Evolutionary conservation across 2,888 invertebrate species (phyloP).

Genomic region (Serripes groenlandicus): DNA sequence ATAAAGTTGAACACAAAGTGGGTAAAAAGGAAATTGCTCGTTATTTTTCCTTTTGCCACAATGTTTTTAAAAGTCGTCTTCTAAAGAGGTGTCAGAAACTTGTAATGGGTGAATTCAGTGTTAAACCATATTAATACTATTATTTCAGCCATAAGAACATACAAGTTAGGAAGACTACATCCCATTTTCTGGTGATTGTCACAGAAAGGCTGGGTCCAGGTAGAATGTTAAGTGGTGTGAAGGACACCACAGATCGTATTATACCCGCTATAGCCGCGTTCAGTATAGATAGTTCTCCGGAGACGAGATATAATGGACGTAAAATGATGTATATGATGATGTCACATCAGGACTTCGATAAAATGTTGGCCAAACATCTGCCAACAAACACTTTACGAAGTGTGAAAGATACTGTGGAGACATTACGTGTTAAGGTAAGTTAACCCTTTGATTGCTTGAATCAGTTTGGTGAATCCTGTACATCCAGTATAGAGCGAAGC

Average conservation of each 20-base stretch:
- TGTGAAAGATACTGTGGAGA: slow-evolving; percentile 92
- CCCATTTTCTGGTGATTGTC: slow-evolving; percentile 91
- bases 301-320: slow-evolving; percentile 89
- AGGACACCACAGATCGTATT: slow-evolving; percentile 93
- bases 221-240: slow-evolving; percentile 90
- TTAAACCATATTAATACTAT: background rate
- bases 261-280: slow-evolving; percentile 94
- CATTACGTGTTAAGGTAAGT: slow-evolving; percentile 89
- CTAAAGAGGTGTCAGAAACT: background rate
- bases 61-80: background rate
- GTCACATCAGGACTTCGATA: slow-evolving; percentile 92
- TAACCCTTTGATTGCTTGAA: too few relatives aligned
- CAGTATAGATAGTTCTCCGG: slow-evolving; percentile 94
- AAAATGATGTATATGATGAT: slow-evolving; percentile 92
- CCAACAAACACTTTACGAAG: slow-evolving; percentile 92
- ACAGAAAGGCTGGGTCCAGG: slow-evolving; percentile 92
- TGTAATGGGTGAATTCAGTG: background rate
- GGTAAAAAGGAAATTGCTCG: background rate
- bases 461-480: too few relatives aligned
- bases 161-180: slow-evolving; percentile 94
- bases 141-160: slow-evolving; percentile 92
- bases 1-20: background rate
- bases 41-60: background rate
- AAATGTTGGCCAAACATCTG: slow-evolving; percentile 92
- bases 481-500: too few relatives aligned